Evolutionary conservation across 2,888 invertebrate genomes (phyloP), one percentile per base, ranked within the genome.

Genomic region (Volucella bombylans): DNA sequence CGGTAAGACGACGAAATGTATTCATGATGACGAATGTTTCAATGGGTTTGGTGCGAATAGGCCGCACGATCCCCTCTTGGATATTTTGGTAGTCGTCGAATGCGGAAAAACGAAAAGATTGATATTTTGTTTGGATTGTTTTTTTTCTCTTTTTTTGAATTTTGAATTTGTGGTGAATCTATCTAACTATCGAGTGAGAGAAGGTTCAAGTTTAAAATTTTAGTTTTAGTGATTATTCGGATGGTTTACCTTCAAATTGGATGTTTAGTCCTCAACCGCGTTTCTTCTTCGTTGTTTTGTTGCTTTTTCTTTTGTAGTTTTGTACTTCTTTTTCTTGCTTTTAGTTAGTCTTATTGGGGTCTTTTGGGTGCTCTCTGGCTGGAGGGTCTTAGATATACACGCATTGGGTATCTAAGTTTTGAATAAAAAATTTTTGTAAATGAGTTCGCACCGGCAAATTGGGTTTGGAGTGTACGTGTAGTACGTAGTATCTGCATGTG

Each of bases 221-320:
- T 55, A 59, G 45, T 64, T 69, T 62, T 72, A 62, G 43, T 61
- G 74, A 61, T 54, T 72, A 57, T 83, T 65, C 41, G 12, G 62
- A 76, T 83, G 72, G 85, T 85, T 85, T 80, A 85, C 85, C 85
- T 85, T 85, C 81, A 47, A 52, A 72, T 81, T 31, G 72, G 74
- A 64, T 65, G 80, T 45, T 80, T 74, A 77, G 77, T 85, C 81
- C 85, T 85, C 76, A 81, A 77, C 76, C 64, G 85, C 81, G 77
- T 67, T 82, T 78, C 50, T 55, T 68, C 71, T 65, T 67, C 47
- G 14, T 52, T 47, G 14, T 65, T 45, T 57, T 69, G 18, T 61
- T 82, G 43, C 57, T 78, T 78, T 64, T 50, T 82, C 1, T 31
- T 31, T 31, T 31, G 31, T 31, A 0, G 31, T 31, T 31, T 31